These are phyloP conservation scores for Nematostella vectensis DNA, from an alignment of 92 coral and sea anemone species.

Conservation along the genomic window DNA sequence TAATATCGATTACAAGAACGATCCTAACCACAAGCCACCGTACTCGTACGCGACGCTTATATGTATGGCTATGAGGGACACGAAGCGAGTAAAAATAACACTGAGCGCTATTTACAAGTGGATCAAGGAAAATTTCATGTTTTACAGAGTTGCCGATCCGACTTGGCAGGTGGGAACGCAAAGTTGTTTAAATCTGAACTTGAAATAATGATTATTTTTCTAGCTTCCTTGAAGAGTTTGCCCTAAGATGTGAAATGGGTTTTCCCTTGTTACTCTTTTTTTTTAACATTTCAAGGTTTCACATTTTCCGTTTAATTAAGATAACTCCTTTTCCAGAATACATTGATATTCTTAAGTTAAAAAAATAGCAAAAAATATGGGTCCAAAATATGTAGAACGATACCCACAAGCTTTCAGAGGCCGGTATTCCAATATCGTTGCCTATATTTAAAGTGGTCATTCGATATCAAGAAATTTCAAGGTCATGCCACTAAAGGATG, in stretches of 20 bases:
- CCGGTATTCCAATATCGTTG: too few species aligned
- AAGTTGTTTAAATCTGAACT: not conserved
- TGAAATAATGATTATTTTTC: not conserved
- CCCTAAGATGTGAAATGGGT: not conserved
- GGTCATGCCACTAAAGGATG: too few species aligned
- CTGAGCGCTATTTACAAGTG: conserved; percentile 95
- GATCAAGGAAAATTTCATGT: conserved; percentile 94
- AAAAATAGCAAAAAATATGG: too few species aligned
- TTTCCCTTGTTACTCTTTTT: not conserved
- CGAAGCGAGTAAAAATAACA: conserved; percentile 91
- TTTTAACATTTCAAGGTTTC: too few species aligned
- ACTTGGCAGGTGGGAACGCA: conserved; percentile 84
- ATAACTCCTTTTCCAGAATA: too few species aligned
- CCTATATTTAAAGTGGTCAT: too few species aligned
- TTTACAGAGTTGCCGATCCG: conserved; percentile 88
- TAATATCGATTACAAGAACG: conserved; percentile 75
- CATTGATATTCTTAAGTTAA: too few species aligned
- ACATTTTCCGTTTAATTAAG: too few species aligned
- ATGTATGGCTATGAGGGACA: conserved; percentile 99
- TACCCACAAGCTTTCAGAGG: too few species aligned
- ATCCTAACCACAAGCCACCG: conserved; percentile 89
- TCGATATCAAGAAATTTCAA: too few species aligned
- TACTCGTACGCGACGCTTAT: conserved; percentile 94
- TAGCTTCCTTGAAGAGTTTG: not conserved
- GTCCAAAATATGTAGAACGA: too few species aligned